Percentiles rank a stretch among this genome's conserved stretches.
Conservation (phyloP, 1,140 invertebrate species). For the Sitobion miscanthi region DNA sequence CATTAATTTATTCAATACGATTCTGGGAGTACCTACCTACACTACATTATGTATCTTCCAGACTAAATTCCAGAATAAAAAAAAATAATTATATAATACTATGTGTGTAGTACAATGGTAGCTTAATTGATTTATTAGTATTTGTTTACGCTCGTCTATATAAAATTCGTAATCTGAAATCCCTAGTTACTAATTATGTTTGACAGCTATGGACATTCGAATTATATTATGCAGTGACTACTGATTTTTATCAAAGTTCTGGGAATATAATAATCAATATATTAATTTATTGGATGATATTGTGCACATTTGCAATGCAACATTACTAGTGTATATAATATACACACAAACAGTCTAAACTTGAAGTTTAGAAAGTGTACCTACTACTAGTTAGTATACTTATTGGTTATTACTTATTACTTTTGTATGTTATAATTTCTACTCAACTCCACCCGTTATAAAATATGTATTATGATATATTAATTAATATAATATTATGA, state of each 20-base stretch:
- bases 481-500: no score
- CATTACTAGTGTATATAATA: neutral
- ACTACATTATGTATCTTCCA: no score
- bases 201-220: neutral
- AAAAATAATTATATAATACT: neutral
- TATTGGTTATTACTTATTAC: neutral
- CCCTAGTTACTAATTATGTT: constrained; percentile 26
- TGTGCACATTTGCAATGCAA: neutral
- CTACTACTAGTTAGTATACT: neutral
- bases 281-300: neutral
- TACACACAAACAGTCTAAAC: neutral
- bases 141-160: neutral
- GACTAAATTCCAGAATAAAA: neutral
- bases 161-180: constrained; percentile 1
- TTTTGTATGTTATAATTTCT: neutral
- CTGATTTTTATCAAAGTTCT: constrained; percentile 8
- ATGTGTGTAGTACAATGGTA: neutral
- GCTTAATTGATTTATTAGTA: neutral
- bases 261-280: neutral
- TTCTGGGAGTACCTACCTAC: no score
- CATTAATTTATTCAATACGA: no score
- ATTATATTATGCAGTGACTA: neutral
- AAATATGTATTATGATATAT: neutral
- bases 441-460: neutral
- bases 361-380: neutral